Evolutionary conservation across 1,140 invertebrate genomes (phyloP), one percentile per base, ranked within the genome.

Genomic region (Papilio glaucus): DNA sequence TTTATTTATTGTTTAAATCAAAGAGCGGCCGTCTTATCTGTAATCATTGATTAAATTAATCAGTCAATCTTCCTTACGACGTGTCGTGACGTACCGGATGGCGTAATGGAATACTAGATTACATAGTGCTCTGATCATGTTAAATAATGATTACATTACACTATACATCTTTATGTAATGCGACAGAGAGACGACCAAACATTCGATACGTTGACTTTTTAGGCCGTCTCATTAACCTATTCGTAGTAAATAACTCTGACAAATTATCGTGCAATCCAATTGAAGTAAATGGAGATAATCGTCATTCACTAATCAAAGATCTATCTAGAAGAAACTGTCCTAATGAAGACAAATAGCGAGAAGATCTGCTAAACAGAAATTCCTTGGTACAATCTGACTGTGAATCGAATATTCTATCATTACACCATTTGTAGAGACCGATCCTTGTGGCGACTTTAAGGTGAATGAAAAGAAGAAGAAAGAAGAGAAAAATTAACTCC

Each of bases 91-190:
- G 39, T 41, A 12, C 13, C 39, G 39, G 41, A 18, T 57, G 49
- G 24, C 49, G 21, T 57, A 57, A 57, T 9, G 21, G 49, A 57
- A 57, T 24, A 57, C 45, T 5, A 49, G 18, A 57, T 57, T 13
- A 53, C 49, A 26, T 0, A n/a, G n/a, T 24, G 18, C 49, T 39
- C 21, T 37, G 26, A 26, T 70, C 49, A 5, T 26, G 13, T 57
- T 53, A 53, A 53, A 53, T 68, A 45, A 45, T 45, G 1, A 26
- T 24, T 13, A 57, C 49, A 57, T 26, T 24, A 57, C 21, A 10
- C 21, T 24, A 10, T 24, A 24, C 13, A 57, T 24, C 49, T 57
- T 57, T 24, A 57, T 12, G 12, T 24, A 57, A 33, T 33, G 29
- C 29, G 6, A 3, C 29, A 57, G 21, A n/a, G n/a, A n/a, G n/a